Conservation (phyloP, 2,888 invertebrate genomes). For the Agapetus fuscipes region DNA sequence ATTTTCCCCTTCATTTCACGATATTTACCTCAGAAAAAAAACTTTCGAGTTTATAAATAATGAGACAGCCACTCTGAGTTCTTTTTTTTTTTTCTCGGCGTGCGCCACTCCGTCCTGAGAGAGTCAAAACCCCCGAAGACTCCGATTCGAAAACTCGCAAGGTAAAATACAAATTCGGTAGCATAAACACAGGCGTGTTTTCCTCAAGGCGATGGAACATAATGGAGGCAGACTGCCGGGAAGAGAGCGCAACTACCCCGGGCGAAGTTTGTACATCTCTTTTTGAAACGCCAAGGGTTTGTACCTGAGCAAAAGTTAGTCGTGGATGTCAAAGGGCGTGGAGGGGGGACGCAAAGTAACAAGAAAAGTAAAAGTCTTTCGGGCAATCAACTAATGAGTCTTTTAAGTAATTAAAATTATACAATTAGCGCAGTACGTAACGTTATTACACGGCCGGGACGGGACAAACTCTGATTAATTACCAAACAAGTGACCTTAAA, state of each 20-base stretch:
- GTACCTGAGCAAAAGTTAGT: too few species aligned
- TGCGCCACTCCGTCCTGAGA: too few species aligned
- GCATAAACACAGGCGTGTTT: constrained; percentile 10
- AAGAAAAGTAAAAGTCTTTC: constrained; percentile 19
- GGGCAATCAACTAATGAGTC: constrained; percentile 22
- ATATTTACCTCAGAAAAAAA: too few species aligned
- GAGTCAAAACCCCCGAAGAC: constrained; percentile 5
- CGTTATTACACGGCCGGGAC: constrained; percentile 5
- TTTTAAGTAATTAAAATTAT: constrained; percentile 22
- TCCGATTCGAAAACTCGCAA: neutral
- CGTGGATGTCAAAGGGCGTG: constrained; percentile 12
- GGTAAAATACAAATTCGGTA: constrained; percentile 10
- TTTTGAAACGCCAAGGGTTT: too few species aligned
- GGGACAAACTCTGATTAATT: too few species aligned
- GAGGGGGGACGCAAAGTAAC: constrained; percentile 1
- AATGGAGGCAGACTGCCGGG: neutral
- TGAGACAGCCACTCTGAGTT: too few species aligned
- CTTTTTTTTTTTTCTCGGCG: too few species aligned
- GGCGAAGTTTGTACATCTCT: neutral
- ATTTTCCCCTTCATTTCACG: too few species aligned
- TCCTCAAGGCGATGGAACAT: constrained; percentile 2
- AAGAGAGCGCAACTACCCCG: neutral
- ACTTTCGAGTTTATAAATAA: too few species aligned
- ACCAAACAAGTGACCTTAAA: too few species aligned
- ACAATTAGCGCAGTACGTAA: constrained; percentile 19